Evolutionary conservation across 35 echinoderm and acorn worm species (phyloP).

Genomic region (Heliocidaris erythrogramma): DNA sequence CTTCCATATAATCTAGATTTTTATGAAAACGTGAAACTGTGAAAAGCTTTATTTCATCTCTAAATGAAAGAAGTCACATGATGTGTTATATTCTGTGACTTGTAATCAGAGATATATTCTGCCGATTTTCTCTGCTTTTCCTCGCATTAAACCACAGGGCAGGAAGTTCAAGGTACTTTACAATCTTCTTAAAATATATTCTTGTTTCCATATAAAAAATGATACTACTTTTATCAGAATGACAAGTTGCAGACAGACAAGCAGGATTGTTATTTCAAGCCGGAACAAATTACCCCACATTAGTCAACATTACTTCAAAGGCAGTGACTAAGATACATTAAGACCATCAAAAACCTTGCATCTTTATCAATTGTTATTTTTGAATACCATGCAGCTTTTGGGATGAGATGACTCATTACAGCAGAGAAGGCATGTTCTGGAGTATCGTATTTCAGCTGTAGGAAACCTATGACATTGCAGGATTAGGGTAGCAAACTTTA

Average conservation of each 20-base stretch:
- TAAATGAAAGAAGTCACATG: not conserved
- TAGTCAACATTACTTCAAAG: not conserved
- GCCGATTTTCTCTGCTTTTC: not conserved
- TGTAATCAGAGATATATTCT: not conserved
- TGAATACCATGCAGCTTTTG: not conserved
- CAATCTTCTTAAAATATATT: not conserved
- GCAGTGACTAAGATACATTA: not conserved
- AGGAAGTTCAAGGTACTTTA: conserved; percentile 16
- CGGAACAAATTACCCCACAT: not conserved
- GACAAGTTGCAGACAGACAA: conserved; percentile 9
- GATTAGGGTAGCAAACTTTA: not conserved
- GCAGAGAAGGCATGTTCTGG: not conserved
- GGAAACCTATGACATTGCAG: not conserved
- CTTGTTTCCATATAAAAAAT: not conserved
- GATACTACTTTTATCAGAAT: not conserved
- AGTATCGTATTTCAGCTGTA: not conserved
- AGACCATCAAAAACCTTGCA: not conserved
- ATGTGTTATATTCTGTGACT: not conserved
- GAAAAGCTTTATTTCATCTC: not conserved
- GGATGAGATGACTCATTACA: not conserved
- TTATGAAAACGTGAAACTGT: not conserved
- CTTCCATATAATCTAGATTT: not conserved
- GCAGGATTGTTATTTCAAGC: not conserved
- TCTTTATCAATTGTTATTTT: not conserved
- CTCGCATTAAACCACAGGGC: not conserved